phyloP scores from a whole-genome alignment of 2,888 invertebrate genomes.

The Ashinkailepas kermadecensis region DNA sequence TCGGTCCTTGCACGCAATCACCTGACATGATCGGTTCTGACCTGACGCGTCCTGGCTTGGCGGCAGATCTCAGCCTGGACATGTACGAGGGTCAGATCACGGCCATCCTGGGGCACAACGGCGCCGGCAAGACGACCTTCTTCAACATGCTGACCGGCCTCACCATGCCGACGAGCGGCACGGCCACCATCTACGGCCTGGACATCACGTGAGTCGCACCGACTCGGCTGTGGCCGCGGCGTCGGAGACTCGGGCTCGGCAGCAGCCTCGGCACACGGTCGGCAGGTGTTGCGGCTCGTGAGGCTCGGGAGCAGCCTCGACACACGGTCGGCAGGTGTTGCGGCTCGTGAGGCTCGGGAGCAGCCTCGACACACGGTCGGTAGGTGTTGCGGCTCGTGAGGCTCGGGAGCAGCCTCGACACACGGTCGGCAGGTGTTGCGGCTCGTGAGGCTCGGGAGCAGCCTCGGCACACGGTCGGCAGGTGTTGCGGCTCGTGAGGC shows the following conservation, averaged over 20 bases:
- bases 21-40: no score
- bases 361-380: background rate
- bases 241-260: background rate
- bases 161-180: conserved; percentile 40
- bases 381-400: no score
- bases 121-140: conserved; percentile 78
- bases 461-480: no score
- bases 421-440: no score
- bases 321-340: background rate
- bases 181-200: conserved; percentile 39
- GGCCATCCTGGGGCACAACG: conserved; percentile 75
- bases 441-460: no score
- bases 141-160: conserved; percentile 74
- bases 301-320: no score
- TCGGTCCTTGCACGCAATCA: no score
- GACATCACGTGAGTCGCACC: conserved; percentile 28
- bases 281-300: no score
- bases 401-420: no score
- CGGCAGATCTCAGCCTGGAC: conserved; percentile 30
- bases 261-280: no score
- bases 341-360: background rate
- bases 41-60: no score
- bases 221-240: background rate
- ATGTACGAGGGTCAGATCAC: conserved; percentile 82
- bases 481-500: no score